These are phyloP conservation scores for Hiodon alosoides DNA, from an alignment of 2,113 vertebrate species.

Conservation along the genomic window DNA sequence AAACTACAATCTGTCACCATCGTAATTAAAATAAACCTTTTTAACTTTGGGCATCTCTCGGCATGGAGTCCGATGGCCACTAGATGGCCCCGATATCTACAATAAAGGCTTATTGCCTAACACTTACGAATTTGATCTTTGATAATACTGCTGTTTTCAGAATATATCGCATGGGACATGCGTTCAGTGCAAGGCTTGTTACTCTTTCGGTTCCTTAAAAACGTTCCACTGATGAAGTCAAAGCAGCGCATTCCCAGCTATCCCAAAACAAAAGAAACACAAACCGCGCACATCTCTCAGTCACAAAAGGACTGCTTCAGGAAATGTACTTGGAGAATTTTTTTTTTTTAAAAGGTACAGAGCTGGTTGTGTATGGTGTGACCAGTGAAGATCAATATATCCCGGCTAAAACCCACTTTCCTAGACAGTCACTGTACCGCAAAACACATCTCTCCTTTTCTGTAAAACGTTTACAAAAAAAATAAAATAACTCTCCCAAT, in stretches of 20 bases:
- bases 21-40: slow-evolving; percentile 27
- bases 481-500: slow-evolving; percentile 20
- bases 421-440: slow-evolving; percentile 22
- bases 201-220: slow-evolving; percentile 31
- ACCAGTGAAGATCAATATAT: slow-evolving; percentile 17
- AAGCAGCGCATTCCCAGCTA: slow-evolving; percentile 41
- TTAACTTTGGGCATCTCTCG: slow-evolving; percentile 30
- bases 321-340: slow-evolving; percentile 24
- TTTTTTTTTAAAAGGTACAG: slow-evolving; percentile 1
- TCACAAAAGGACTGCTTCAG: slow-evolving; percentile 44
- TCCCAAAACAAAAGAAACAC: slow-evolving; percentile 26
- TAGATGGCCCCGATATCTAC: slow-evolving; percentile 37
- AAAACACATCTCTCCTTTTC: slow-evolving; percentile 5
- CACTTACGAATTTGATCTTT: slow-evolving; percentile 42
- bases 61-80: slow-evolving; percentile 27
- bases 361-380: slow-evolving; percentile 11
- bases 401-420: slow-evolving; percentile 6
- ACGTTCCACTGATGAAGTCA: slow-evolving; percentile 29
- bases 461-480: slow-evolving; percentile 11
- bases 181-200: slow-evolving; percentile 44
- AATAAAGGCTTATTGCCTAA: slow-evolving; percentile 29
- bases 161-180: slow-evolving; percentile 43
- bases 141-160: slow-evolving; percentile 57
- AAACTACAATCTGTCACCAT: slow-evolving; percentile 37
- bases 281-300: slow-evolving; percentile 25